phyloP scores from a whole-genome alignment of 2,888 invertebrate genomes.

The Cantharis flavilabris region DNA sequence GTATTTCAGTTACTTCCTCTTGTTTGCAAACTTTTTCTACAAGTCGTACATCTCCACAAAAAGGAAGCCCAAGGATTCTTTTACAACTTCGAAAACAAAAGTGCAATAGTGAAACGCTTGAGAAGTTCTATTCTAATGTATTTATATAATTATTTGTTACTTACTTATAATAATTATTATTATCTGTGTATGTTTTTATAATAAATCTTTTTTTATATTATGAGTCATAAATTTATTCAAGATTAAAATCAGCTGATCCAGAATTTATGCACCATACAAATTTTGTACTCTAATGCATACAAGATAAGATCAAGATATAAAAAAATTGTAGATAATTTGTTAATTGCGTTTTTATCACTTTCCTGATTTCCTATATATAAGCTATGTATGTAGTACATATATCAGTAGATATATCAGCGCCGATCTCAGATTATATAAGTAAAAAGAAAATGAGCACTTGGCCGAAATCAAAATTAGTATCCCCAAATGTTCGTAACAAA shows the following conservation, averaged over 20 bases:
- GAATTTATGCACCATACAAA: background rate
- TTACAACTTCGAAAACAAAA: background rate
- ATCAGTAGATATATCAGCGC: no score
- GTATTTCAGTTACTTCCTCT: constrained; percentile 92
- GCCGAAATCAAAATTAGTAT: no score
- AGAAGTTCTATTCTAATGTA: background rate
- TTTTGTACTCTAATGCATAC: background rate
- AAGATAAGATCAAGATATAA: background rate
- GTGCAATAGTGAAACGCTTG: background rate
- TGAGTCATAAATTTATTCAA: background rate
- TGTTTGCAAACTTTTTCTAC: constrained; percentile 93
- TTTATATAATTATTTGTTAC: constrained; percentile 15
- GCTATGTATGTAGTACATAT: no score
- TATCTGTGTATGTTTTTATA: background rate
- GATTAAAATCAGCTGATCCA: background rate
- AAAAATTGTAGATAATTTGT: background rate
- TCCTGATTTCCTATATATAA: background rate
- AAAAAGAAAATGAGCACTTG: no score
- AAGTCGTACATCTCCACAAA: constrained; percentile 77
- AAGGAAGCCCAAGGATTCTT: constrained; percentile 31
- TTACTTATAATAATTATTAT: constrained; percentile 17
- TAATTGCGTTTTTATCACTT: background rate
- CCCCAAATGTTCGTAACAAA: no score
- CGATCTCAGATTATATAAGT: no score
- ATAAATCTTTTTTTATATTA: background rate